These are phyloP conservation scores for Drosophila fuyamai DNA, from an alignment of 1,140 invertebrate species.

Conservation along the genomic window DNA sequence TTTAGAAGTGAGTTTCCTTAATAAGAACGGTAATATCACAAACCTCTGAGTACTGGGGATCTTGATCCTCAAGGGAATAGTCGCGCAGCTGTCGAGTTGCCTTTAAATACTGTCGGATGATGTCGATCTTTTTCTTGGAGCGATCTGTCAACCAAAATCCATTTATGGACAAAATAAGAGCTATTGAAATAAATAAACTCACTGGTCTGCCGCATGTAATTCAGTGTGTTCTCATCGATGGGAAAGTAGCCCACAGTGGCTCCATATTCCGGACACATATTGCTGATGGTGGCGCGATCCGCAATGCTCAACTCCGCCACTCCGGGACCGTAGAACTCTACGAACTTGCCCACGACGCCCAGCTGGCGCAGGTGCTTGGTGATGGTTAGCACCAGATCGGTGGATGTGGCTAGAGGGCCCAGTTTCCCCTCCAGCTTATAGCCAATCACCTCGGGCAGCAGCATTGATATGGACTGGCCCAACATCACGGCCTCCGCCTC, in stretches of 20 bases:
- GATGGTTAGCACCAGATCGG: slow-evolving; percentile 98
- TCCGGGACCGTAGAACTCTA: slow-evolving; percentile 98
- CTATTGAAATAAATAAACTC: slow-evolving; percentile 45
- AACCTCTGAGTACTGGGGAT: slow-evolving; percentile 94
- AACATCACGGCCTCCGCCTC: slow-evolving; percentile 97
- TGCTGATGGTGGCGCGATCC: slow-evolving; percentile 96
- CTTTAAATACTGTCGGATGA: slow-evolving; percentile 94
- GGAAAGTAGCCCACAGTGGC: slow-evolving; percentile 98
- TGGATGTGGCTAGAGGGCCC: slow-evolving; percentile 95
- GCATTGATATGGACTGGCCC: slow-evolving; percentile 98
- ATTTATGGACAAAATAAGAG: not conserved
- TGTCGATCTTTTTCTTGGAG: slow-evolving; percentile 91
- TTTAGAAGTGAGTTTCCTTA: not conserved
- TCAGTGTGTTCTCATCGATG: slow-evolving; percentile 94
- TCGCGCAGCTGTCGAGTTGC: slow-evolving; percentile 93
- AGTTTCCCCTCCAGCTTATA: slow-evolving; percentile 95
- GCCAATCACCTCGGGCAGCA: slow-evolving; percentile 97
- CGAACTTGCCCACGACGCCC: slow-evolving; percentile 99
- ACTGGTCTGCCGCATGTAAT: slow-evolving; percentile 96
- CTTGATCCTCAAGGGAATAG: slow-evolving; percentile 90
- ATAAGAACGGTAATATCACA: not conserved
- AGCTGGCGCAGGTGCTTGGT: slow-evolving; percentile 97
- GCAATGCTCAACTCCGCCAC: slow-evolving; percentile 96
- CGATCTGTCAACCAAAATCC: slow-evolving; percentile 88
- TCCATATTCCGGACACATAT: slow-evolving; percentile 99